Evolutionary conservation across 2,113 vertebrate species (phyloP), one percentile per base, ranked within the genome.

Genomic region (Accipiter virgatus): DNA sequence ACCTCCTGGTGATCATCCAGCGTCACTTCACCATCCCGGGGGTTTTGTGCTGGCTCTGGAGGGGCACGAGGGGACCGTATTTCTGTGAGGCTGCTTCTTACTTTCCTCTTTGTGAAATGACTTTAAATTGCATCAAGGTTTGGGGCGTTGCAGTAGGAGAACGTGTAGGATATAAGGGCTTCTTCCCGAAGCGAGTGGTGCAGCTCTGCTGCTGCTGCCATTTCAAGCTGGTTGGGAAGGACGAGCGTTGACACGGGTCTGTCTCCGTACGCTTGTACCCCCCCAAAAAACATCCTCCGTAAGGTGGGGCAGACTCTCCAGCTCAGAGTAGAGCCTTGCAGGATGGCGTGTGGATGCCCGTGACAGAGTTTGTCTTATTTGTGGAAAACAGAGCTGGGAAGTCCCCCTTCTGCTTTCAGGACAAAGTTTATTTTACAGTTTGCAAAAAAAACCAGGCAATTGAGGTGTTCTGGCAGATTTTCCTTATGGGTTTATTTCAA

Each of bases 391-490:
- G 42, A 72, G 66, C 65, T 50, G 62, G 95, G 88, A 92, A 92
- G 62, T 88, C 80, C 95, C 93, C 81, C 61, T 92, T 86, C 52
- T 85, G 74, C 91, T 95, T 91, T 72, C 58, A 45, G 74, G 90
- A 89, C 53, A 43, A 84, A 82, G 88, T 90, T 89, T 78, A 90
- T 84, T 96, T 89, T 96, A 92, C 82, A 96, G 94, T 70, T 96
- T 88, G 75, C 16, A 36, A 63, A 82, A 52, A 62, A 48, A 16
- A 42, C 6, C 73, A 81, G 72, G 86, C 86, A 72, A 32, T 80
- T 90, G 92, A 90, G 91, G 92, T 95, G 86, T 70, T 96, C 78
- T 81, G 78, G 89, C 92, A 95, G 92, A 93, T 95, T 87, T 81
- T 95, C 68, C 68, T 56, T 86, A 79, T 70, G 86, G 85, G 73